Base-by-base conservation (phyloP, 2,888 invertebrate genomes). In the Hemistola chrysoprasaria region DNA sequence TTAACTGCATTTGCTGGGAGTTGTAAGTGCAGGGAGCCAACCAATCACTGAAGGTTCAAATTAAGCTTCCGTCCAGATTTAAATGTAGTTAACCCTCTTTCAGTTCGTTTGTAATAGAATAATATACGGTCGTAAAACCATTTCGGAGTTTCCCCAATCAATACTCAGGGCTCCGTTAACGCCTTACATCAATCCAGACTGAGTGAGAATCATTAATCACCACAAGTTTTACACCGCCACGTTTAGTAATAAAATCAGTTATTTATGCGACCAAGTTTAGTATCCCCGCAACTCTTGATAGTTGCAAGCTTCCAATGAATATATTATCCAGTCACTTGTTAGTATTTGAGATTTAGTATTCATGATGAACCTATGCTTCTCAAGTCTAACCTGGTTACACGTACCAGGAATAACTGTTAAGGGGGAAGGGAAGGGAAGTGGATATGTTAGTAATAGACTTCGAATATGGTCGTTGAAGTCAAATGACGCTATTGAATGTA, bases 241-340 rank as follows among this genome's bases (percentile, higher is more conserved):
- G 41, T 39, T 39, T 27, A 39, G 11, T n/a, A 3, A 4, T 16
- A 16, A 16, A 16, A 16, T 22, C 36, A 39, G 34, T 39, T 43
- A 37, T 39, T 44, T 47, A 50, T 33, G 39, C 35, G 27, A 37
- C 22, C 29, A 50, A 68, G 50, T 71, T 67, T 67, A 61, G 60
- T 66, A 65, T 60, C 61, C 36, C 16, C 26, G 27, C 30, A 38
- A 37, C 39, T 32, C 32, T 30, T 20, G 39, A 25, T 32, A 72
- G 64, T 65, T 67, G 73, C 73, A 59, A 64, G 69, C 61, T 68
- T 69, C 71, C 78, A 80, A 81, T 82, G 81, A 81, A 82, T 82
- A 82, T 71, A 79, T 82, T 80, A 79, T 34, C 41, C 44, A 56
- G 59, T 59, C 60, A 50, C 65, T 69, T 67, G 70, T 60, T 55